phyloP scores from a whole-genome alignment of 2,113 vertebrate genomes.

The Carassius gibelio region DNA sequence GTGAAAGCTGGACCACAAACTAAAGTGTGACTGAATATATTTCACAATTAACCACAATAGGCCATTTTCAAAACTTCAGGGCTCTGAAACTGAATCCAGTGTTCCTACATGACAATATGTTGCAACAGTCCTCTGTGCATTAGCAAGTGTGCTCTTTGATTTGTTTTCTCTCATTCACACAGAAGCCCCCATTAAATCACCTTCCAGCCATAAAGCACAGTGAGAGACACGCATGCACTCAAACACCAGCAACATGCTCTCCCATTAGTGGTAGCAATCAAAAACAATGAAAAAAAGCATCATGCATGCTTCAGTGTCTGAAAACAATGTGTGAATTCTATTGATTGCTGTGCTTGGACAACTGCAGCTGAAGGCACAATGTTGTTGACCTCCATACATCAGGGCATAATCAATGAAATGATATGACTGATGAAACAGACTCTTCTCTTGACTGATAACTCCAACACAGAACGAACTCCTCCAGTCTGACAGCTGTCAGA shows the following conservation, averaged over 20 bases:
- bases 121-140: slow-evolving; percentile 21
- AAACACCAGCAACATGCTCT: background rate
- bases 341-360: slow-evolving; percentile 48
- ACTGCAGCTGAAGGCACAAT: slow-evolving; percentile 37
- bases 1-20: background rate
- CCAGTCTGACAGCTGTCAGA: slow-evolving; percentile 42
- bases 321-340: slow-evolving; percentile 41
- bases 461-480: slow-evolving; percentile 14
- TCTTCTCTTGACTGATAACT: slow-evolving; percentile 48
- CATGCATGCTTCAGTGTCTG: slow-evolving; percentile 2
- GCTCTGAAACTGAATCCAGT: slow-evolving; percentile 12
- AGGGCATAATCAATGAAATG: slow-evolving; percentile 51
- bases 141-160: slow-evolving; percentile 31
- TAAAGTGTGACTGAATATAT: background rate
- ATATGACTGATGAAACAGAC: slow-evolving; percentile 52
- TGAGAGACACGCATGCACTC: background rate
- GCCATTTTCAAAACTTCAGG: too few species aligned
- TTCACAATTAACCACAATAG: background rate
- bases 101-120: background rate
- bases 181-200: slow-evolving; percentile 25
- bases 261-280: slow-evolving; percentile 24
- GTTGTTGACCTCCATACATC: slow-evolving; percentile 49
- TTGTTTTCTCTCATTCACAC: slow-evolving; percentile 1
- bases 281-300: slow-evolving; percentile 14
- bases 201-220: slow-evolving; percentile 11